These are phyloP conservation scores for Ciconia nigra DNA, from an alignment of 2,797 vertebrate species.

Conservation along the genomic window DNA sequence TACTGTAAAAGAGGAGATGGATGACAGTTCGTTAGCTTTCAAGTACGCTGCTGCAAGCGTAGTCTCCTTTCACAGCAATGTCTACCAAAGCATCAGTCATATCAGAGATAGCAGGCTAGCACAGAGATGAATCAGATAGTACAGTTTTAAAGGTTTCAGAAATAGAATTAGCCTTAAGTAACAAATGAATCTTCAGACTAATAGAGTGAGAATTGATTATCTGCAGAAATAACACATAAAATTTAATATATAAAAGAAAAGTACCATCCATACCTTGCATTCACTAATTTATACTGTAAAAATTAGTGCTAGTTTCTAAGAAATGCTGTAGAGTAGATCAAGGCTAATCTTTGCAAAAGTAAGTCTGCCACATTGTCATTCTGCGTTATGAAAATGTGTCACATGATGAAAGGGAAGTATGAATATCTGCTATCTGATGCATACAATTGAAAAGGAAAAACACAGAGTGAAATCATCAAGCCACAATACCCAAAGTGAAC, in stretches of 20 bases:
- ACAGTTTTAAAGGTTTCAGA: neutral
- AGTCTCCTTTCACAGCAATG: neutral
- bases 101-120: neutral
- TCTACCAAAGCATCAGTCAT: neutral
- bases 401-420: neutral
- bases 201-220: neutral
- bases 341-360: neutral
- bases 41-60: neutral
- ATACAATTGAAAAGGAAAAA: constrained; percentile 30
- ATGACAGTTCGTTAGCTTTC: neutral
- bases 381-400: neutral
- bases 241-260: neutral
- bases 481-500: constrained; percentile 44
- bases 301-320: neutral
- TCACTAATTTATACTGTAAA: neutral
- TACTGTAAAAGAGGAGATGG: neutral
- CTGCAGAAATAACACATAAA: neutral
- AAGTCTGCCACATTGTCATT: neutral
- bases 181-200: neutral
- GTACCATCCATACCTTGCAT: neutral
- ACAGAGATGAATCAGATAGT: constrained; percentile 3
- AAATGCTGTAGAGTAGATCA: neutral
- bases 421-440: constrained; percentile 40
- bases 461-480: constrained; percentile 43
- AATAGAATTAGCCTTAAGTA: neutral